Conservation (phyloP, 2,113 vertebrate genomes). For the Raphicerus campestris region DNA sequence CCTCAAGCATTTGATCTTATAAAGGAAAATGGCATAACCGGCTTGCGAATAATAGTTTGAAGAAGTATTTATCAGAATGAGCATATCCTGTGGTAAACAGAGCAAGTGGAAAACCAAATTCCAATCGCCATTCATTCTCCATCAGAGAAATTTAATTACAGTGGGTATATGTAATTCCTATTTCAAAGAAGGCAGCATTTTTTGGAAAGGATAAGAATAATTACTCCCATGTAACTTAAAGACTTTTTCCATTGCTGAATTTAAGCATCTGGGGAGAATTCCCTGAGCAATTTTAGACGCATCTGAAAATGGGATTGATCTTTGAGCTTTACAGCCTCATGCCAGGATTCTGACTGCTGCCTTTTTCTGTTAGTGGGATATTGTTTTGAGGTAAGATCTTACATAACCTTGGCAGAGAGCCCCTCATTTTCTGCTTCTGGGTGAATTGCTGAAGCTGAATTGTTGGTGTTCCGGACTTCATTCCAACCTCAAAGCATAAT, state of each 20-base stretch:
- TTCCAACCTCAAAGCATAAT: constrained; percentile 69
- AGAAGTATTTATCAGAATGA: background rate
- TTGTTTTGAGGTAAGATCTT: constrained; percentile 73
- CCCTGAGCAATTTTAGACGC: background rate
- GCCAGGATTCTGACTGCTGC: constrained; percentile 70
- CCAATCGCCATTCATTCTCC: constrained; percentile 55
- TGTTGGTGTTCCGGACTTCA: constrained; percentile 66
- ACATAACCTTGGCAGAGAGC: constrained; percentile 71
- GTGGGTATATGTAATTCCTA: constrained; percentile 58
- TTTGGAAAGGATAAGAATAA: constrained; percentile 71
- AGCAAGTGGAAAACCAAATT: constrained; percentile 43
- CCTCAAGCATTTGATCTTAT: constrained; percentile 33
- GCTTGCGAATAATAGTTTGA: constrained; percentile 52
- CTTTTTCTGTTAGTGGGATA: constrained; percentile 61
- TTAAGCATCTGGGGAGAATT: constrained; percentile 74
- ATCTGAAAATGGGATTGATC: constrained; percentile 70
- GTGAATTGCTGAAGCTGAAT: constrained; percentile 62
- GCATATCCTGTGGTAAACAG: constrained; percentile 24
- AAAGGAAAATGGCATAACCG: constrained; percentile 16
- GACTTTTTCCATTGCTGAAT: constrained; percentile 72
- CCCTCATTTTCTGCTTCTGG: constrained; percentile 66
- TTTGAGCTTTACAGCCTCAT: background rate
- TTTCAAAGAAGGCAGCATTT: constrained; percentile 77
- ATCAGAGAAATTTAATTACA: constrained; percentile 68
- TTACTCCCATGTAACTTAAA: constrained; percentile 68